Percentiles rank a stretch among this genome's conserved stretches.
These are phyloP conservation scores for Muscicapa striata DNA, from an alignment of 2,797 vertebrate genomes.

Conservation along the genomic window DNA sequence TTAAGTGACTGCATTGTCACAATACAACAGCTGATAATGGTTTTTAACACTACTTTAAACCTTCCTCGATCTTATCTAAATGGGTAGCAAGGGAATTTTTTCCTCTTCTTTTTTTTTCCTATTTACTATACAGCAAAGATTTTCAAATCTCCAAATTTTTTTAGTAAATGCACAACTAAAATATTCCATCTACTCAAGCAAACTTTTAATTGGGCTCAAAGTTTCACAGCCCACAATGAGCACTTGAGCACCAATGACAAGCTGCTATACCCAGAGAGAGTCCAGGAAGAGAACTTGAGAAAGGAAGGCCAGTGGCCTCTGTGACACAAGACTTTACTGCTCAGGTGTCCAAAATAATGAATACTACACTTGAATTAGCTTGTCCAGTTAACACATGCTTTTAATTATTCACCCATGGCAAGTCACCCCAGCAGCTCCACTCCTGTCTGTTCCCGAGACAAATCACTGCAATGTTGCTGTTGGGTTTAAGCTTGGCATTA, in stretches of 20 bases:
- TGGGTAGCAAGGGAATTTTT: not conserved
- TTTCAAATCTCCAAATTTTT: not conserved
- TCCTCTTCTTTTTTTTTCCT: not conserved
- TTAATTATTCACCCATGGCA: not conserved
- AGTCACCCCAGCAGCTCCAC: not conserved
- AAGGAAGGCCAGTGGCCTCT: not conserved
- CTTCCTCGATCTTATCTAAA: not conserved
- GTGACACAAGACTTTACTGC: not conserved
- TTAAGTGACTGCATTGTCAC: not conserved
- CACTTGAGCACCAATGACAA: not conserved
- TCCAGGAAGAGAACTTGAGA: not conserved
- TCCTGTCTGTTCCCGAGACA: not conserved
- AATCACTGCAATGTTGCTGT: not conserved
- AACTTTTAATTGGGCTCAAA: not conserved
- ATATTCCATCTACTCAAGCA: not conserved
- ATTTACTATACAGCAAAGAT: not conserved
- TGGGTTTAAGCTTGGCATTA: not conserved
- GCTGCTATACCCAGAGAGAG: not conserved
- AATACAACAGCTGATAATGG: not conserved
- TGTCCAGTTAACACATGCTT: not conserved
- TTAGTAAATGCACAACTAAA: conserved; percentile 5
- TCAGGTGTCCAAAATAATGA: not conserved
- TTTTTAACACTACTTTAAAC: not conserved
- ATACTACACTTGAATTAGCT: not conserved
- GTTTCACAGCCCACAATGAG: not conserved